Conservation (phyloP, 2,113 vertebrate genomes). For the Phalacrocorax carbo region DNA sequence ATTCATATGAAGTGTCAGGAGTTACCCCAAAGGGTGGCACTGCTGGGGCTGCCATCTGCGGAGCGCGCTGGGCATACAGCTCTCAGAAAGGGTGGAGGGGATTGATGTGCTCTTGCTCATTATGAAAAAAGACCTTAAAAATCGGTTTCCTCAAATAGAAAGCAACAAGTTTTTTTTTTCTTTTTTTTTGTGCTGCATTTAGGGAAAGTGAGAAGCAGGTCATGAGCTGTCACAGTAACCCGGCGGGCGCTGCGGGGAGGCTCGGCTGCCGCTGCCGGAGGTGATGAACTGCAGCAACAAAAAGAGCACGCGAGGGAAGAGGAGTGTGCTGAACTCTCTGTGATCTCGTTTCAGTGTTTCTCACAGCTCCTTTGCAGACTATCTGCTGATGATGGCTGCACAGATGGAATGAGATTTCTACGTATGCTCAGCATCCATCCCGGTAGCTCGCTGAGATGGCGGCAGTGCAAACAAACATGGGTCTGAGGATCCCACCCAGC, state of each 20-base stretch:
- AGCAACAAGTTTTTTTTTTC: neutral
- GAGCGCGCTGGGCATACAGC: neutral
- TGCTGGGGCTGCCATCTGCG: neutral
- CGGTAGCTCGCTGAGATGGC: neutral
- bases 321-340: neutral
- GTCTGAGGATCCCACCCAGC: neutral
- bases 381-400: neutral
- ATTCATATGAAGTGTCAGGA: neutral
- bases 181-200: accelerated
- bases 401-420: constrained; percentile 35
- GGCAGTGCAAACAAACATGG: neutral
- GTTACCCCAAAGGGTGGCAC: neutral
- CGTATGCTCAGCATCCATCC: constrained; percentile 35
- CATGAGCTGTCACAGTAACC: neutral
- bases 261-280: neutral
- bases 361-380: neutral
- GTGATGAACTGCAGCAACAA: neutral
- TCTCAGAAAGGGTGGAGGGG: accelerated
- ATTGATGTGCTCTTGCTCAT: neutral
- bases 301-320: neutral
- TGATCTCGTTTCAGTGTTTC: neutral
- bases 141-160: neutral
- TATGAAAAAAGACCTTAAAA: neutral
- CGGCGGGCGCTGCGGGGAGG: accelerated
- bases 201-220: neutral